Evolutionary conservation across 2,888 invertebrate species (phyloP).

Genomic region (Hypercompe scribonia): DNA sequence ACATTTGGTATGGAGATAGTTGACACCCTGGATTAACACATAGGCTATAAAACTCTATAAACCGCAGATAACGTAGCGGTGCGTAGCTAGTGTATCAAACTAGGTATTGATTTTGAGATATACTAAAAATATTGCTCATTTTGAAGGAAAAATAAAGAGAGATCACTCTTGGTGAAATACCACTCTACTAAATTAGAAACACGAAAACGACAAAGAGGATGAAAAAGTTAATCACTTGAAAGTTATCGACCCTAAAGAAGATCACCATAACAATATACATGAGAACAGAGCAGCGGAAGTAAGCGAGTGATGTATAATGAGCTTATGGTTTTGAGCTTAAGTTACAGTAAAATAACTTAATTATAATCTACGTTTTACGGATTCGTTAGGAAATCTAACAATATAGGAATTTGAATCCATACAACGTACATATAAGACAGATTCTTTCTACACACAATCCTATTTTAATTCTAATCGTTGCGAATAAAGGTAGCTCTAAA

Average conservation of each 20-base stretch:
- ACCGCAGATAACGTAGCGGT: no score
- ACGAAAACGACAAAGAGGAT: background rate
- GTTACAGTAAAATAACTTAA: background rate
- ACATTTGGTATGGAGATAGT: no score
- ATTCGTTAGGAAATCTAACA: background rate
- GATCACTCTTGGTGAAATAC: background rate
- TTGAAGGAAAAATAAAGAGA: background rate
- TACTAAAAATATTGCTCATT: background rate
- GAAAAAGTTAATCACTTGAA: background rate
- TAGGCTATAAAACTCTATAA: no score
- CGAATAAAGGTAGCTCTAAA: background rate
- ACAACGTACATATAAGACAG: background rate
- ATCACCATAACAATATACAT: background rate
- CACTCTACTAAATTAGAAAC: background rate
- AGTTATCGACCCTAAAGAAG: background rate
- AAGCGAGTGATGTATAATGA: background rate
- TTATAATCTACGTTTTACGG: constrained; percentile 9
- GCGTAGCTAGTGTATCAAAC: no score
- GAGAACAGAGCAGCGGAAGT: background rate
- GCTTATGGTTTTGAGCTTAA: background rate
- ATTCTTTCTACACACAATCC: background rate
- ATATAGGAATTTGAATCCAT: background rate
- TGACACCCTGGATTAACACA: no score
- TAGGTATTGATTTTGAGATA: no score
- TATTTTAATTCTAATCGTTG: background rate